Evolutionary conservation across 2,113 vertebrate species (phyloP), one percentile per base, ranked within the genome.

Genomic region (Hemibagrus wyckioides): DNA sequence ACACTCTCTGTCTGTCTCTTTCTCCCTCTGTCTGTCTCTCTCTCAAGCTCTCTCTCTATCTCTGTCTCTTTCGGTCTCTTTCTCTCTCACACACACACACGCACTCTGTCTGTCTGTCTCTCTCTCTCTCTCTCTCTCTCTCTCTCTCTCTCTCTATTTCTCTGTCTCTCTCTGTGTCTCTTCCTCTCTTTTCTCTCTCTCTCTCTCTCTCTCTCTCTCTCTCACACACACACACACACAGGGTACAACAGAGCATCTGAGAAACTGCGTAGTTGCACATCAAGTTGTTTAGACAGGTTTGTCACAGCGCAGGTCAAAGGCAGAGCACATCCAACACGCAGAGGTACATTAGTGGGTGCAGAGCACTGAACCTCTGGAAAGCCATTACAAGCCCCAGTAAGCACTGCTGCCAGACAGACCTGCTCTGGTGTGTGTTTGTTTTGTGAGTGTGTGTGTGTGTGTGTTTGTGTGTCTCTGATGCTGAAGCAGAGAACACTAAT

Each of bases 321-420:
- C 81, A 56, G 85, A 89, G 56, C 85, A 69, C 76, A 81, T 73
- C 85, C 65, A 88, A 41, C 54, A 81, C 30, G 39, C 33, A 44
- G 67, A 75, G 41, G 48, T 30, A 77, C 73, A 84, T 89, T 87
- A 85, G 83, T 50, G 59, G 6, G 36, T 44, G 67, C 52, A 28
- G 36, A 59, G 57, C 54, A 28, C 69, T 84, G 80, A 88, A 77
- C 76, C 65, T 84, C 82, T 82, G 82, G 73, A 89, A 90, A 85
- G 36, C 88, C 69, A 90, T 90, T 88, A 90, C 80, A 90, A 63
- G 86, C 83, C 80, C 85, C 83, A 86, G 56, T 84, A 69, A 80
- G 73, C 82, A 30, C 87, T n/a, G 82, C 67, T 76, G 80, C 85
- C 39, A n/a, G 54, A 39, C 39, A n/a, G 44, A 36, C 86, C 33